These are phyloP conservation scores for Rhynchophorus ferrugineus DNA, from an alignment of 1,140 invertebrate species.

Conservation along the genomic window DNA sequence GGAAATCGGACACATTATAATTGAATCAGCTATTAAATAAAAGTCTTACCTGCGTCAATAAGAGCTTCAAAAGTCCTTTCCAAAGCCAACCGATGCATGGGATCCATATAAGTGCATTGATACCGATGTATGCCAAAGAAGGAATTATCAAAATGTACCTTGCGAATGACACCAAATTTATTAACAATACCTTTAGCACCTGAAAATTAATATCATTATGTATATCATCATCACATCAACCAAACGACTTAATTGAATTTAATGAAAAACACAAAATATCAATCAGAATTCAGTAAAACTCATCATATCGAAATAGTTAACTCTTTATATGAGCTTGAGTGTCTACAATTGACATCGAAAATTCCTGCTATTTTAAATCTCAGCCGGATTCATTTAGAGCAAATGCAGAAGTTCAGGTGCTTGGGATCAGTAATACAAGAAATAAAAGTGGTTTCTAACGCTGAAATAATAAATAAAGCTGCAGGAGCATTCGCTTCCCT, in stretches of 20 bases:
- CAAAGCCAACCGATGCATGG: constrained; percentile 41
- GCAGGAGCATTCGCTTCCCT: no score
- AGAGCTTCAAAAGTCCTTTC: constrained; percentile 44
- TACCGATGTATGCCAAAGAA: constrained; percentile 44
- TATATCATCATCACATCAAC: neutral
- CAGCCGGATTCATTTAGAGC: no score
- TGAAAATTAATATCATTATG: constrained; percentile 11
- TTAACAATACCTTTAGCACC: constrained; percentile 34
- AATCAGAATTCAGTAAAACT: no score
- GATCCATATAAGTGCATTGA: constrained; percentile 41
- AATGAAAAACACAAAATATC: constrained; percentile 1
- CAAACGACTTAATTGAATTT: neutral
- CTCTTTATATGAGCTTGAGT: no score
- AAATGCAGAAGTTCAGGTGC: no score
- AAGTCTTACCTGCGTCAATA: constrained; percentile 42
- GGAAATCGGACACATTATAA: neutral
- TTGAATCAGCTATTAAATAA: neutral
- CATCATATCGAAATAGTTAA: no score
- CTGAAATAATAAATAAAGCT: no score
- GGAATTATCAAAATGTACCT: constrained; percentile 39
- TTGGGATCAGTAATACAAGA: no score
- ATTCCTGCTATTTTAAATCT: no score
- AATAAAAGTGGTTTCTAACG: no score
- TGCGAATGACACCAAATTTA: constrained; percentile 29
- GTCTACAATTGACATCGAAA: no score